These are phyloP conservation scores for Mastomys coucha DNA, from an alignment of 2,113 vertebrate genomes.

Conservation along the genomic window DNA sequence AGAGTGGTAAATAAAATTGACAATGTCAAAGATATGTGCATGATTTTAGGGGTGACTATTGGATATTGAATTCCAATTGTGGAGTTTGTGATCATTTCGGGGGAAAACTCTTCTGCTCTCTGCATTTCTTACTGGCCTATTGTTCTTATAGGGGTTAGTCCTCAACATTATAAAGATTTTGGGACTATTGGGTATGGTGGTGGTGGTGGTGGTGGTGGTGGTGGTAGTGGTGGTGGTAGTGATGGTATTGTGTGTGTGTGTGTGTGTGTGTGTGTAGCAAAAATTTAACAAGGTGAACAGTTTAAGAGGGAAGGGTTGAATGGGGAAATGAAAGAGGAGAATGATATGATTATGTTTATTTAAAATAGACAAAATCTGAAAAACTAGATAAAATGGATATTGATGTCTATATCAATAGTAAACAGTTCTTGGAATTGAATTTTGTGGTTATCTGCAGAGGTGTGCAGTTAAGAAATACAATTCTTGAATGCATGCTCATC, in stretches of 20 bases:
- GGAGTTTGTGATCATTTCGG: neutral
- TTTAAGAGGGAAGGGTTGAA: too few relatives aligned
- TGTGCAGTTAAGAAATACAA: neutral
- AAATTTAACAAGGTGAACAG: neutral
- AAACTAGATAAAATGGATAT: neutral
- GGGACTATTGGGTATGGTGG: neutral
- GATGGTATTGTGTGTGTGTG: neutral
- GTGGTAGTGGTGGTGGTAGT: neutral
- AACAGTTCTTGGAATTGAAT: neutral
- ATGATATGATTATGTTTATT: neutral
- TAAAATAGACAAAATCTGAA: neutral
- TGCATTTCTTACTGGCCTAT: neutral
- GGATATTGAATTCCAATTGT: neutral
- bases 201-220: neutral
- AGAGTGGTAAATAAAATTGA: neutral
- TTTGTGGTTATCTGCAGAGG: neutral
- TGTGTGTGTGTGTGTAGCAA: neutral
- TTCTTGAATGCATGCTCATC: neutral
- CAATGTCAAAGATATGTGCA: neutral
- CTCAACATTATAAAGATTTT: neutral
- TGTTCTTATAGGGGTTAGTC: too few relatives aligned
- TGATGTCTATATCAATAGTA: neutral
- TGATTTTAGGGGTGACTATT: neutral
- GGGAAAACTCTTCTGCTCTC: neutral
- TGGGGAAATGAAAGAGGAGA: neutral